These are phyloP conservation scores for Mandrillus leucophaeus DNA, from an alignment of 2,113 vertebrate species.

Conservation along the genomic window DNA sequence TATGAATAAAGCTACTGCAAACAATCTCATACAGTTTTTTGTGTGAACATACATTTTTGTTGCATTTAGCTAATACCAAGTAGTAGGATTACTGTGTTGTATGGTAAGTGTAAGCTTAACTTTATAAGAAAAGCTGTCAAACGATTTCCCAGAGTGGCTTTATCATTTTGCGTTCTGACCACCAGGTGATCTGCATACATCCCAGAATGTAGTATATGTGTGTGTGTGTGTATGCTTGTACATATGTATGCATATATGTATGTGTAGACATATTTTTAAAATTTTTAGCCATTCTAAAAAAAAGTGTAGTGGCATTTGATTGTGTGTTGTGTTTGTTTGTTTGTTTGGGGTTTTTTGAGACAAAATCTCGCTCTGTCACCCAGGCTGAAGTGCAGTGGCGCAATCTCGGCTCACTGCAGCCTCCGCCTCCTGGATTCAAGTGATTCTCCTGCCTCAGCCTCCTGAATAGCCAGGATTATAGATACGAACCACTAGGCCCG, in stretches of 20 bases:
- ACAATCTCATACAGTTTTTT: background rate
- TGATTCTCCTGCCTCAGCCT: too few relatives aligned
- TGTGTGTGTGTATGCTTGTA: background rate
- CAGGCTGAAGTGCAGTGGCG: too few relatives aligned
- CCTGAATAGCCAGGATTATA: too few relatives aligned
- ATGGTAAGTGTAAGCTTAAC: background rate
- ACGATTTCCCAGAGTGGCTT: background rate
- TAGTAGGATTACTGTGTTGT: background rate
- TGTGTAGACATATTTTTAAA: background rate
- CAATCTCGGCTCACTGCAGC: too few relatives aligned
- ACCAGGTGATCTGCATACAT: background rate
- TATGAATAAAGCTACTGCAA: background rate
- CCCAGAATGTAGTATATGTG: background rate
- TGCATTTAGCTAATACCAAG: background rate
- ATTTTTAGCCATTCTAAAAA: background rate
- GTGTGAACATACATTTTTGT: background rate
- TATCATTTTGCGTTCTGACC: background rate
- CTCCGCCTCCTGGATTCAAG: too few relatives aligned
- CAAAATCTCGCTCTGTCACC: too few relatives aligned
- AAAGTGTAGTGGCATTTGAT: background rate
- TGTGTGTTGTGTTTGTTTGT: background rate
- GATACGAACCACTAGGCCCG: fast-evolving
- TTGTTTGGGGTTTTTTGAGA: too few relatives aligned
- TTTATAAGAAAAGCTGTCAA: background rate
- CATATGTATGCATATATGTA: background rate